Evolutionary conservation across 2,113 vertebrate genomes (phyloP), one percentile per base, ranked within the genome.

Genomic region (Pedetes capensis): DNA sequence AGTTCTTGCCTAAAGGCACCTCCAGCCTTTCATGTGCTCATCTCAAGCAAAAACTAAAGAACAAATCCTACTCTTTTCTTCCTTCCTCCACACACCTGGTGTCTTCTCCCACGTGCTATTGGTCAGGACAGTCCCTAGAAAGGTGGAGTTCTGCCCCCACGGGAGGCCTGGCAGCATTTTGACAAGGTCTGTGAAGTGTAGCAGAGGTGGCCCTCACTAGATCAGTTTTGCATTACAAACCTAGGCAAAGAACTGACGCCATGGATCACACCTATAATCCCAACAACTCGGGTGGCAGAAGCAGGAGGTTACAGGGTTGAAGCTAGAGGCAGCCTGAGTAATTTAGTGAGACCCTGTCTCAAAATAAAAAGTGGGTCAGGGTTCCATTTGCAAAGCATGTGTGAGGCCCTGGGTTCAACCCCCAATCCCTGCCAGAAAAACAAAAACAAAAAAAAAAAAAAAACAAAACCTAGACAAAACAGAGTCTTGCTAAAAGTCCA

Each of bases 141-240:
- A 78, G 23, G 32, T 8, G 39, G 23, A 34, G 3, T 23, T 55
- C 63, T 14, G 17, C 37, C 39, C 61, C 42, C 82, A 0, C 25
- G 8, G 18, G 29, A 95, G 66, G 18, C 25, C 29, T 3, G 5
- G 44, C 10, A 7, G 42, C n/a, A 59, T 61, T 76, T 34, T 82
- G 34, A 68, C 39, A 22, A 47, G n/a, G 34, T 79, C 88, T 37
- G 42, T 82, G 29, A 66, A 57, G 42, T 85, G 2, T 14, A 85
- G 53, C 44, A 83, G 72, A 8, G 72, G 29, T 44, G 71, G 49
- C 2, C 18, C 32, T 93, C 39, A 53, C 17, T 49, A 39, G 63
- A 34, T 83, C 49, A 76, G 49, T 53, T 78, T 89, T 93, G 27
- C 69, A n/a, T 91, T 71, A 63, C 93, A 92, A 87, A 55, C 23